Evolutionary conservation across 1,140 invertebrate genomes (phyloP), one percentile per base, ranked within the genome.

Genomic region (Mesaphorura yosii): DNA sequence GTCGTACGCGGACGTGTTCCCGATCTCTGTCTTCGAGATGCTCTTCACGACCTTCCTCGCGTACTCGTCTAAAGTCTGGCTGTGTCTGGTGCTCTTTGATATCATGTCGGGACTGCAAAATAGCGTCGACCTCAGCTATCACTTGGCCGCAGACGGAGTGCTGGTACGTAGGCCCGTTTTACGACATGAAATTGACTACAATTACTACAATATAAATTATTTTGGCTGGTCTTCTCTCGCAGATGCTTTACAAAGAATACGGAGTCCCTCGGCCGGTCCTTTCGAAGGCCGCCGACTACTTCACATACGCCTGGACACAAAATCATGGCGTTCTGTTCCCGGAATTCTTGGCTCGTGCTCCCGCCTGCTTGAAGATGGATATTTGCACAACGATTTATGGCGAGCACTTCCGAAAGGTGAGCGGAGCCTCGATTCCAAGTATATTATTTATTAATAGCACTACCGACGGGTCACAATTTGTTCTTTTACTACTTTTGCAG

Each of bases 251-350:
- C 37, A 26, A 39, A 19, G 42, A 39, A 17, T 54, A 54, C 22
- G 52, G 52, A 10, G 52, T 54, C 3, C 26, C 44, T 3, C 6
- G 7, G 26, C 2, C 38, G 3, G 19, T 47, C 2, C 5, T 40
- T 3, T 3, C 27, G 10, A 45, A 40, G n/a, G 17, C 25, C 7
- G 38, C n/a, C 10, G 6, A 22, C 3, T 54, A 54, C 20, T 54
- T 54, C 23, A 47, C 34, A 7, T 48, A 48, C 27, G 52, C 44
- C 2, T 54, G 52, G 52, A 39, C 19, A 2, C 29, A 48, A n/a
- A 54, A 54, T 40, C 38, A 41, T 17, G 52, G 52, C 2, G 52
- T 54, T 3, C 19, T 54, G 17, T 15, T 40, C 17, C 52, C 52
- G 7, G 44, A 54, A 2, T 48, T 54, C n/a, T 37, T 54, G 25